These are phyloP conservation scores for Malthinus flaveolus DNA, from an alignment of 2,888 invertebrate species.

Conservation along the genomic window DNA sequence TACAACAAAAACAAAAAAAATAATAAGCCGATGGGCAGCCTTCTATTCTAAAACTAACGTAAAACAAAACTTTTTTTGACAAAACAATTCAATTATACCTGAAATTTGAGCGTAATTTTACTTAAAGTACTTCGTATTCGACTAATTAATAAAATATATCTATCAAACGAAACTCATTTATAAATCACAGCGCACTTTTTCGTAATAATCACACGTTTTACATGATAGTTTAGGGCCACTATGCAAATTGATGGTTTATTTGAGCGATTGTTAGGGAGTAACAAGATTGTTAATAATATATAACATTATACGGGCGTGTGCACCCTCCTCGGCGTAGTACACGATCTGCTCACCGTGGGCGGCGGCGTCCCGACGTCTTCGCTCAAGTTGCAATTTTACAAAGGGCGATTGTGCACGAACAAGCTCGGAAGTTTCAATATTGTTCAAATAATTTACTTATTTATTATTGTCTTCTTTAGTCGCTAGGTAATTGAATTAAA, in stretches of 20 bases:
- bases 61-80: constrained; percentile 23
- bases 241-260: constrained; percentile 31
- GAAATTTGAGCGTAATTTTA: constrained; percentile 24
- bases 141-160: constrained; percentile 23
- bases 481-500: no score
- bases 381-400: constrained; percentile 37
- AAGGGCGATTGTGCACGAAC: constrained; percentile 21
- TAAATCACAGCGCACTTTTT: constrained; percentile 41
- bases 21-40: constrained; percentile 30
- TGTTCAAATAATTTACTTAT: neutral
- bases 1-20: constrained; percentile 29
- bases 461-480: no score
- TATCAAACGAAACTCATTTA: constrained; percentile 27
- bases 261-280: constrained; percentile 41
- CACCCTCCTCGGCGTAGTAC: constrained; percentile 44
- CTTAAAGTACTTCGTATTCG: constrained; percentile 15
- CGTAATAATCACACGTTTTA: constrained; percentile 41
- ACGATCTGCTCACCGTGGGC: constrained; percentile 41
- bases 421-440: constrained; percentile 9
- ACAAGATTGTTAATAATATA: constrained; percentile 47
- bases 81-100: constrained; percentile 18
- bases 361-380: constrained; percentile 42
- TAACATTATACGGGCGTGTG: constrained; percentile 49
- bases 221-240: constrained; percentile 37
- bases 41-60: constrained; percentile 31